Evolutionary conservation across 53 echinoderm and acorn worm species (phyloP).

Genomic region (Henricia sp.): DNA sequence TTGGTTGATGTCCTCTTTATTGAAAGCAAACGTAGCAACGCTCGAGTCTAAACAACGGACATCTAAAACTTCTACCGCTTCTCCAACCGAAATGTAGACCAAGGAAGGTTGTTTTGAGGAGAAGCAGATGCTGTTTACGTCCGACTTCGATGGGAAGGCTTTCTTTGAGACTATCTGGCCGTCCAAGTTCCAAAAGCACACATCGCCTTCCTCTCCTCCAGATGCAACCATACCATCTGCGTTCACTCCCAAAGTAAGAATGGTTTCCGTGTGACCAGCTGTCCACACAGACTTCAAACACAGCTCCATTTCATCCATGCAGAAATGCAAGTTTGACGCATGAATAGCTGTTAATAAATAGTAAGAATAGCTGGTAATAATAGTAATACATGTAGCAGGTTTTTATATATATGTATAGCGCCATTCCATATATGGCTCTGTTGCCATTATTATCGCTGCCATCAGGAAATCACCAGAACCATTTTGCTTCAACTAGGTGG

Average conservation of each 20-base stretch:
- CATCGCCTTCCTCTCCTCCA: slow-evolving; percentile 51
- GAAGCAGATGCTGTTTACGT: slow-evolving; percentile 64
- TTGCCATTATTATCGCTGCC: too few species aligned
- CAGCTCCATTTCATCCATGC: too few species aligned
- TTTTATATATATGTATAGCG: too few species aligned
- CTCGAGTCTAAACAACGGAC: slow-evolving; percentile 23
- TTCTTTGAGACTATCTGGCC: slow-evolving; percentile 20
- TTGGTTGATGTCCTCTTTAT: slow-evolving; percentile 68
- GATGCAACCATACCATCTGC: slow-evolving; percentile 22
- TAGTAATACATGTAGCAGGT: too few species aligned
- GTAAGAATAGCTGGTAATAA: too few species aligned
- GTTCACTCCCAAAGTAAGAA: slow-evolving; percentile 47
- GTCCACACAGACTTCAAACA: slow-evolving; percentile 42
- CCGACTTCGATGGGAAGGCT: slow-evolving; percentile 11
- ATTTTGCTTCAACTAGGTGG: too few species aligned
- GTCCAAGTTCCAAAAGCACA: slow-evolving; percentile 59
- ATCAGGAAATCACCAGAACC: too few species aligned
- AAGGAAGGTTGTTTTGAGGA: slow-evolving; percentile 26
- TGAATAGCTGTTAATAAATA: too few species aligned
- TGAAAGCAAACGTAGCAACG: slow-evolving; percentile 28
- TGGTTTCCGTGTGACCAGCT: slow-evolving; percentile 61
- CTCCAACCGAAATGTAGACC: slow-evolving; percentile 48
- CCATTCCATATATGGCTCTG: too few species aligned
- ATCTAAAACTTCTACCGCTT: slow-evolving; percentile 31
- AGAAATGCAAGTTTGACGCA: too few species aligned